Base-by-base conservation (phyloP, 2,797 vertebrate genomes). In the Octomys mimax region DNA sequence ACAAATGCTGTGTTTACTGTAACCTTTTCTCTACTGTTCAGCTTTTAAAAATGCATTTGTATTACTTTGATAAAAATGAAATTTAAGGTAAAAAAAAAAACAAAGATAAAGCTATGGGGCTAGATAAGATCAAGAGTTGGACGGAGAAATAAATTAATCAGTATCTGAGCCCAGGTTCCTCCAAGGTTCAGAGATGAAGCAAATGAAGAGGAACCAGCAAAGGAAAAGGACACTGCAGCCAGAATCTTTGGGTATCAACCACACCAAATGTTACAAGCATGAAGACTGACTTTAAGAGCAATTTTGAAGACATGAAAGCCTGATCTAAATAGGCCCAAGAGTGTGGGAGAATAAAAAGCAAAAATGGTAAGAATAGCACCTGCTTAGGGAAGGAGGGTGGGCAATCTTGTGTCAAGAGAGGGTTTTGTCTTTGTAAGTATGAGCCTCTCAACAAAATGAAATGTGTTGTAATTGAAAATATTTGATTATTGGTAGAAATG, bases 31-130 rank as follows among this genome's bases (percentile, higher is more conserved):
- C 39, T 61, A 66, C 33, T 88, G 9, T 88, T 79, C 39, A 49
- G 22, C 66, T 88, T 84, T 81, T 28, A 0, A 10, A 84, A 86
- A 75, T 26, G 1, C 68, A 2, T 68, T 57, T 36, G 3, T 33
- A 52, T 70, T 86, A 73, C 21, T 80, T 59, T 46, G 83, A 61
- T 84, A 42, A 83, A 75, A 71, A 80, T 78, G 42, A 39, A 95
- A 75, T 75, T n/a, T 68, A 75, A 95, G 28, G 77, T 87, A 11
- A 68, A 94, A 52, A 19, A 82, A 49, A 57, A 59, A 82, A 49
- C 66, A 59, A 81, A 62, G 31, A 36, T 71, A 61, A 79, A 94
- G 21, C 36, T 49, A 1, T 39, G 83, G 62, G 24, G n/a, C 24
- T 64, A 26, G 49, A 61, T 28, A 49, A 92, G 66, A 86, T 52